Percentiles rank a stretch among this genome's conserved stretches.
phyloP scores from a whole-genome alignment of 2,888 invertebrate species.

The Gymnoscelis rufifasciata region DNA sequence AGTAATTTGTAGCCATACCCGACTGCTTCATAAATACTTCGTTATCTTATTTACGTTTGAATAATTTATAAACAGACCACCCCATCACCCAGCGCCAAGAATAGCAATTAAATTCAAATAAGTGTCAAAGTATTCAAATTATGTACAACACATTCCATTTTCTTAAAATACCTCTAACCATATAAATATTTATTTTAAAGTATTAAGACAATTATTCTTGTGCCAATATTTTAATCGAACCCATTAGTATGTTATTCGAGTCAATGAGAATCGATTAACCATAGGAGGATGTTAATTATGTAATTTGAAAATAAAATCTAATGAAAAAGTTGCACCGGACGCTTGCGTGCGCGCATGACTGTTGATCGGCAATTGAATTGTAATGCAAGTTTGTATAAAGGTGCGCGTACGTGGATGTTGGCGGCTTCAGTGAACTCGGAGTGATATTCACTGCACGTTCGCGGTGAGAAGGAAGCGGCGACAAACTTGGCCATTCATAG shows the following conservation, averaged over 20 bases:
- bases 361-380: constrained; percentile 50
- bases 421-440: constrained; percentile 58
- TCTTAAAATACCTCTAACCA: constrained; percentile 2
- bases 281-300: constrained; percentile 21
- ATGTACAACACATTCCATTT: constrained; percentile 6
- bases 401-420: constrained; percentile 34
- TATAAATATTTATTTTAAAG: background rate
- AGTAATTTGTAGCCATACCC: background rate
- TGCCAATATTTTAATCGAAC: constrained; percentile 5
- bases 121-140: constrained; percentile 9
- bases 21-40: background rate
- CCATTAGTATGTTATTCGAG: constrained; percentile 7
- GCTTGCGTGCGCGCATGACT: constrained; percentile 45
- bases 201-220: constrained; percentile 13
- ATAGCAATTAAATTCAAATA: constrained; percentile 10
- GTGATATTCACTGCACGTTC: constrained; percentile 57
- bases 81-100: constrained; percentile 7
- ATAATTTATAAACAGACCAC: constrained; percentile 7
- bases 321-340: constrained; percentile 55
- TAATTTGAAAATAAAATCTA: constrained; percentile 22
- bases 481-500: constrained; percentile 44
- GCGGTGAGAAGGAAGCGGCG: constrained; percentile 63
- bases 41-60: background rate
- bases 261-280: constrained; percentile 12
- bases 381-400: constrained; percentile 57